A percentile compares a stretch with the other conserved stretches of the same genome.
phyloP scores from a whole-genome alignment of 1,140 invertebrate species.

The Scylla paramamosain region DNA sequence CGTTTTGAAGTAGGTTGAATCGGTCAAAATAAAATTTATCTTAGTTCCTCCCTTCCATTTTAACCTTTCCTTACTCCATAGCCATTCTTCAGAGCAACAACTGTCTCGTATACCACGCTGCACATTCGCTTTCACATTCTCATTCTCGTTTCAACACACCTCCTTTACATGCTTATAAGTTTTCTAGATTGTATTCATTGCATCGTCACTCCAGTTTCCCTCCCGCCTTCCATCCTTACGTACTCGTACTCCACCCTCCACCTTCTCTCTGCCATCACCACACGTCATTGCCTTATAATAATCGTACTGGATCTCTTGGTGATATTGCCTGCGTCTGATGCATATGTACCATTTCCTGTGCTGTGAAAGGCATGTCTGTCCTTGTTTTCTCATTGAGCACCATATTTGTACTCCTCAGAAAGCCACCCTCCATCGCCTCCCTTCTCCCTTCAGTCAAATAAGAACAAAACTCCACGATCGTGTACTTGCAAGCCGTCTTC shows the following conservation, averaged over 20 bases:
- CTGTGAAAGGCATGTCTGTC: background rate
- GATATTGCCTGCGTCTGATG: too few species aligned
- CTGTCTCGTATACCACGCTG: background rate
- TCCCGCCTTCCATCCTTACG: background rate
- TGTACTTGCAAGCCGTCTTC: background rate
- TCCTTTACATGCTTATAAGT: background rate
- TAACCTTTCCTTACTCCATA: background rate
- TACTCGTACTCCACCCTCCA: background rate
- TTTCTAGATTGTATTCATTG: background rate
- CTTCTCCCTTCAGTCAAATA: background rate
- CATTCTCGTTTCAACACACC: background rate
- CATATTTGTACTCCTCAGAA: background rate
- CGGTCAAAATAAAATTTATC: background rate
- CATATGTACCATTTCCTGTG: too few species aligned
- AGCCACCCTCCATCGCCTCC: background rate
- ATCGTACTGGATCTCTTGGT: too few species aligned
- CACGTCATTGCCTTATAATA: background rate
- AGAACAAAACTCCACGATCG: background rate
- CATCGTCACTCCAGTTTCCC: background rate
- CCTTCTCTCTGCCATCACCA: background rate
- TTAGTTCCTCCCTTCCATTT: background rate
- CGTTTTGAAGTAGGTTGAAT: background rate
- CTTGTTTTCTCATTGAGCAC: background rate
- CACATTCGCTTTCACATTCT: background rate
- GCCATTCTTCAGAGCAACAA: background rate